Conservation (phyloP, 30 jellyfish, hydroid and myxozoan species). For the Sanderia malayensis region DNA sequence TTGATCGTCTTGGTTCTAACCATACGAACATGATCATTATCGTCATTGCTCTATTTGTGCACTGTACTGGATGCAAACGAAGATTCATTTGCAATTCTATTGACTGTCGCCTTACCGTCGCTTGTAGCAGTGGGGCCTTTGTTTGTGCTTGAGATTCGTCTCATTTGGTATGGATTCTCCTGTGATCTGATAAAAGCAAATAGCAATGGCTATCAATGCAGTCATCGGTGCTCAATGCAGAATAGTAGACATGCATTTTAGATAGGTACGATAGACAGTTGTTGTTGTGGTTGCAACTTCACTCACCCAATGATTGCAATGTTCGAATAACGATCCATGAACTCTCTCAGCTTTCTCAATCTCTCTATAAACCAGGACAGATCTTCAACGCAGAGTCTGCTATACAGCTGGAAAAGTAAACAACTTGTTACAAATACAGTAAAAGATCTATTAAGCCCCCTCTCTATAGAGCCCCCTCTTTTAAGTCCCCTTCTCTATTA, state of each 20-base stretch:
- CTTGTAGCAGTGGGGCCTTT: background rate
- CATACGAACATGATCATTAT: no score
- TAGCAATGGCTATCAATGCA: no score
- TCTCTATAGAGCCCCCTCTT: background rate
- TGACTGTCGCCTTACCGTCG: no score
- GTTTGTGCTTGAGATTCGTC: background rate
- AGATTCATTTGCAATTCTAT: no score
- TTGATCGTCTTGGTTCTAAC: no score
- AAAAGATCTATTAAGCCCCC: background rate
- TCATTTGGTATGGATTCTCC: slow-evolving; percentile 1
- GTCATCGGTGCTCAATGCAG: no score
- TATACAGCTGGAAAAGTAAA: slow-evolving; percentile 49
- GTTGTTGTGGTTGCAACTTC: no score
- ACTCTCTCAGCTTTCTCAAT: slow-evolving; percentile 60
- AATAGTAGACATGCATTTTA: no score
- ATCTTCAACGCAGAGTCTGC: slow-evolving; percentile 79
- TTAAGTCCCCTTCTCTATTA: background rate
- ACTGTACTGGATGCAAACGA: no score
- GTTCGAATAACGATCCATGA: slow-evolving; percentile 73
- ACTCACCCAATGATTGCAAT: slow-evolving; percentile 51
- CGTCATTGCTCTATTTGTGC: no score
- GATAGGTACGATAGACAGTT: no score
- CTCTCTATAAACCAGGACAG: slow-evolving; percentile 87
- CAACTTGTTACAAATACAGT: background rate
- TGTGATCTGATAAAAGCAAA: background rate